A percentile compares a stretch with the other conserved stretches of the same genome.
Evolutionary conservation across 2,797 vertebrate genomes (phyloP).

Genomic region (Acipenser ruthenus): DNA sequence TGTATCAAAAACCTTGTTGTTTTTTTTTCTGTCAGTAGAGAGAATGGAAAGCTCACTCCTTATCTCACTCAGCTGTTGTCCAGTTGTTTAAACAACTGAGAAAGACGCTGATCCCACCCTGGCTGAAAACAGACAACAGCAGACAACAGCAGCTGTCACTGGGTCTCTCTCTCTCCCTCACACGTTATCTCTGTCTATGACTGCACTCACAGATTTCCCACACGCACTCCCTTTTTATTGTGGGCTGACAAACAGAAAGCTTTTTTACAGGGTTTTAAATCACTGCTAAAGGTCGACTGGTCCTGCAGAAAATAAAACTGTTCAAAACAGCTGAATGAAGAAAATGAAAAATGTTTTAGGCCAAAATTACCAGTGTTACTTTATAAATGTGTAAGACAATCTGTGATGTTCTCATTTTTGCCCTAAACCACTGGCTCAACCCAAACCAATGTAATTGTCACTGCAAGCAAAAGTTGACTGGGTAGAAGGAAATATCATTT

Average conservation of each 20-base stretch:
- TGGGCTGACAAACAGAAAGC: not conserved
- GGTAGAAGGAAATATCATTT: too few relatives aligned
- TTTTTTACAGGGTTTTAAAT: not conserved
- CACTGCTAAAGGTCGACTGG: not conserved
- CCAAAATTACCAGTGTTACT: too few relatives aligned
- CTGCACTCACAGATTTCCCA: not conserved
- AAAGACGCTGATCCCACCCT: not conserved
- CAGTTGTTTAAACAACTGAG: not conserved
- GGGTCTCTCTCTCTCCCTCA: not conserved
- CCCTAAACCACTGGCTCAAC: too few relatives aligned
- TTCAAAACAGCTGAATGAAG: too few relatives aligned
- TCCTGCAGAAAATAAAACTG: too few relatives aligned
- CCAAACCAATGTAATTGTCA: too few relatives aligned
- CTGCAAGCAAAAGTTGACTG: too few relatives aligned
- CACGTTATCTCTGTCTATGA: not conserved
- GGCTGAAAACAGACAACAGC: not conserved
- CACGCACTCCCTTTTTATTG: not conserved
- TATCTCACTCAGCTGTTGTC: slow-evolving; percentile 9
- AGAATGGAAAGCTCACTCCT: not conserved
- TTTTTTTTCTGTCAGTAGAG: not conserved
- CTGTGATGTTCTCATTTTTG: too few relatives aligned
- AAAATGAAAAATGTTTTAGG: too few relatives aligned
- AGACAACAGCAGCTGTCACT: slow-evolving; percentile 3
- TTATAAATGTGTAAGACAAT: too few relatives aligned
- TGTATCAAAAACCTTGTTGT: not conserved